Conservation (phyloP, 2,888 invertebrate species). For the Drosophila peninsularis region DNA sequence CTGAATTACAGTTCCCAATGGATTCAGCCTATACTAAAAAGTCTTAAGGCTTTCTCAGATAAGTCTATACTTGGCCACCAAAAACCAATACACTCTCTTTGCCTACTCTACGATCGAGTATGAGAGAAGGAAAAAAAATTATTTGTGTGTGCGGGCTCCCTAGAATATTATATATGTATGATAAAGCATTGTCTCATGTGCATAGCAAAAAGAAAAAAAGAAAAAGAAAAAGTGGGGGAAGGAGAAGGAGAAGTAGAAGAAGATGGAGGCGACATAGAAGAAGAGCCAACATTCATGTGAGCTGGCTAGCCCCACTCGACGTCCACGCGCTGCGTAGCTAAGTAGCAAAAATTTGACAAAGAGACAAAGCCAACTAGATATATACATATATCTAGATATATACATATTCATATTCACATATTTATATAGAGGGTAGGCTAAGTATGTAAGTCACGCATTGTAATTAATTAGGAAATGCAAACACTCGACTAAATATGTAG, state of each 20-base stretch:
- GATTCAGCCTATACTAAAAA: too few relatives aligned
- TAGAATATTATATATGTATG: constrained; percentile 12
- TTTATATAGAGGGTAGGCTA: constrained; percentile 41
- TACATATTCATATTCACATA: neutral
- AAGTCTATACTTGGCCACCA: too few relatives aligned
- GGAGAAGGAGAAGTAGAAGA: constrained; percentile 12
- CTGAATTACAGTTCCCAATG: too few relatives aligned
- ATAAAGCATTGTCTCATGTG: constrained; percentile 74
- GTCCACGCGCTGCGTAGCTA: constrained; percentile 36
- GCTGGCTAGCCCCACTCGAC: constrained; percentile 21
- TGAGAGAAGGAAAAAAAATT: neutral
- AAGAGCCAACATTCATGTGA: constrained; percentile 47
- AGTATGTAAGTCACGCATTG: constrained; percentile 74
- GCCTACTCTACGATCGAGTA: neutral
- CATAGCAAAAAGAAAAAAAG: constrained; percentile 34
- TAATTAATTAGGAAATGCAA: constrained; percentile 77
- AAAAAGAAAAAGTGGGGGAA: neutral
- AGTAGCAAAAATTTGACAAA: constrained; percentile 74
- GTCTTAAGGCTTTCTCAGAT: too few relatives aligned
- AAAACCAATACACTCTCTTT: neutral
- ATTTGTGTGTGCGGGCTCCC: neutral
- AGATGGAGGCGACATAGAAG: constrained; percentile 8
- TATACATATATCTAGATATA: constrained; percentile 14
- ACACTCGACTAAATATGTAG: constrained; percentile 64
- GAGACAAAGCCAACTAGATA: constrained; percentile 9